Evolutionary conservation across 2,888 invertebrate species (phyloP).

Genomic region (Epiblema foenella): DNA sequence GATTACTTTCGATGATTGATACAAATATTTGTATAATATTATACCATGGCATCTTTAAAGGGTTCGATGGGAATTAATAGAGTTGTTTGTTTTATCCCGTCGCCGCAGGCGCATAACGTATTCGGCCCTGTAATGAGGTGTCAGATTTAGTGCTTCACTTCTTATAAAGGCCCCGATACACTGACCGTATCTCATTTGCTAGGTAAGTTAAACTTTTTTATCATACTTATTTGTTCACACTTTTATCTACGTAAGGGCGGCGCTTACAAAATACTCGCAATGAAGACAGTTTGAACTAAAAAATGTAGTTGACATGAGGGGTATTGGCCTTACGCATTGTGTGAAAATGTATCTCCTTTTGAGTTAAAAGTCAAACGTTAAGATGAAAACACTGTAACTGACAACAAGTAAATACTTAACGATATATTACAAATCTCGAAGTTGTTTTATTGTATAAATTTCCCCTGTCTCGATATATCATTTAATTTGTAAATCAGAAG

Average conservation of each 20-base stretch:
- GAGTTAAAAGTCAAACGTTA: slow-evolving; percentile 9
- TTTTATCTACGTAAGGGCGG: slow-evolving; percentile 10
- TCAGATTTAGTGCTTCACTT: slow-evolving; percentile 66
- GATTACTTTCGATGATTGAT: slow-evolving; percentile 79
- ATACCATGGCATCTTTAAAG: slow-evolving; percentile 58
- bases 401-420: background rate
- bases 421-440: background rate
- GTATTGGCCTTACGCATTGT: slow-evolving; percentile 10
- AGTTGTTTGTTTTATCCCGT: slow-evolving; percentile 79
- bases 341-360: slow-evolving; percentile 20
- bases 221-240: background rate
- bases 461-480: too few relatives aligned
- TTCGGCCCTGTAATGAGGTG: slow-evolving; percentile 72
- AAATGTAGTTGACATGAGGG: background rate
- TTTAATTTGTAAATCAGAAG: too few relatives aligned
- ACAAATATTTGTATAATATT: slow-evolving; percentile 65
- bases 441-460: background rate
- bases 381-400: background rate
- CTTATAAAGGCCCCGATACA: slow-evolving; percentile 59
- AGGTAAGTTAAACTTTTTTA: background rate
- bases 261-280: background rate
- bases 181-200: slow-evolving; percentile 16
- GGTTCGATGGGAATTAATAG: slow-evolving; percentile 72
- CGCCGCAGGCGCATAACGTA: slow-evolving; percentile 74
- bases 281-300: slow-evolving; percentile 9